Evolutionary conservation across 2,113 vertebrate species (phyloP), one percentile per base, ranked within the genome.

Genomic region (Caretta caretta): DNA sequence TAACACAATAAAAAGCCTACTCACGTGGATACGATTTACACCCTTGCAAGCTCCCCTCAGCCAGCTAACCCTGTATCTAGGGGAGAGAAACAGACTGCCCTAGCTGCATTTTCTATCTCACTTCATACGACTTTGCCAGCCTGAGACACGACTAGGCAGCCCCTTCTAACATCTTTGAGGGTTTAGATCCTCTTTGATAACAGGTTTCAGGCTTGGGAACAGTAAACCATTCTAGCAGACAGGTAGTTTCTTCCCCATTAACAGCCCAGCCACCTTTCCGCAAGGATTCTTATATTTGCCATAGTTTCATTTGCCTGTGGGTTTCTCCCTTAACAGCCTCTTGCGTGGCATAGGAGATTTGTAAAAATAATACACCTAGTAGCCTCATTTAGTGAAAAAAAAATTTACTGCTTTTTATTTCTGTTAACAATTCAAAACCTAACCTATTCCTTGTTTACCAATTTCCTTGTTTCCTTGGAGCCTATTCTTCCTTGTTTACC

Each of bases 191-290:
- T 87, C n/a, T 57, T 69, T 49, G 19, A 27, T n/a, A 25, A n/a
- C 25, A 57, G 16, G 5, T 27, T 54, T 96, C 86, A 89, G 12
- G 4, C 38, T 93, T 65, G 49, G 29, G 12, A 17, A 90, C 65
- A 8, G 10, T 56, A 25, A 10, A 25, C 20, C 13, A 24, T 56
- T 90, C 53, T 84, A 48, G 57, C 46, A 3, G 25, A 84, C 10
- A 4, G 46, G 35, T 9, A 56, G 2, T 0, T 0, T 82, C 49
- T 38, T 86, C 46, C 6, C 12, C 6, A 1, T 12, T 10, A 4
- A 27, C 87, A 89, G 4, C 1, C 86, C 25, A 53, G 27, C 9
- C 19, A 0, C 12, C 4, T 10, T 87, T 56, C 87, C n/a, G 11
- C n/a, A 38, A 72, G 19, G n/a, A 72, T 20, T 72, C 24, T 38